A percentile compares a stretch with the other conserved stretches of the same genome.
Conservation (phyloP, 2,888 invertebrate genomes). For the Volucella bombylans region DNA sequence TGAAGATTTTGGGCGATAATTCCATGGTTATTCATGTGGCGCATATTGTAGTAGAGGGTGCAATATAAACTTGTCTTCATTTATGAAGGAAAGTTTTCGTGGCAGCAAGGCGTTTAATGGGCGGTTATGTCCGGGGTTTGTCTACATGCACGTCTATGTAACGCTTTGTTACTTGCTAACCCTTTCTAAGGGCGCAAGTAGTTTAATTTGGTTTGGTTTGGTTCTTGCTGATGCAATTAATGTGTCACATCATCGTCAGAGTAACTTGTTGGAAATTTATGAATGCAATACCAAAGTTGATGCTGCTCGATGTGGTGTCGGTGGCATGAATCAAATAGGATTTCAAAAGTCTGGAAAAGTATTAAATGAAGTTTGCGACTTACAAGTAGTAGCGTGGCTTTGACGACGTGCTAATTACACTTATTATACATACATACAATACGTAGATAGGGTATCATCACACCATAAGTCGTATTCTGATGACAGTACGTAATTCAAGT, state of each 20-base stretch:
- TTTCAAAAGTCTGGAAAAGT: slow-evolving; percentile 38
- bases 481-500: too few species aligned
- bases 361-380: slow-evolving; percentile 21
- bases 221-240: slow-evolving; percentile 30
- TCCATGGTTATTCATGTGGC: not conserved
- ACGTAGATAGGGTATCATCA: too few species aligned
- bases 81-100: slow-evolving; percentile 10
- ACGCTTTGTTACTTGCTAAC: not conserved
- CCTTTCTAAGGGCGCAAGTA: too few species aligned
- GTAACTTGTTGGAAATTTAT: slow-evolving; percentile 22
- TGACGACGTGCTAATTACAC: not conserved
- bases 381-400: not conserved
- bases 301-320: not conserved
- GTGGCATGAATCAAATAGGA: not conserved
- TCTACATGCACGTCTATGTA: not conserved
- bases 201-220: too few species aligned
- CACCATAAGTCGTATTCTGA: too few species aligned
- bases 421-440: not conserved
- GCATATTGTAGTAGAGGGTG: not conserved
- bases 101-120: slow-evolving; percentile 22
- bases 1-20: not conserved
- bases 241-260: slow-evolving; percentile 25
- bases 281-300: slow-evolving; percentile 9
- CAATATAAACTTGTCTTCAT: slow-evolving; percentile 6
- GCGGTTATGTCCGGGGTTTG: slow-evolving; percentile 11